phyloP scores from a whole-genome alignment of 2,797 vertebrate genomes.

The Avahi laniger region DNA sequence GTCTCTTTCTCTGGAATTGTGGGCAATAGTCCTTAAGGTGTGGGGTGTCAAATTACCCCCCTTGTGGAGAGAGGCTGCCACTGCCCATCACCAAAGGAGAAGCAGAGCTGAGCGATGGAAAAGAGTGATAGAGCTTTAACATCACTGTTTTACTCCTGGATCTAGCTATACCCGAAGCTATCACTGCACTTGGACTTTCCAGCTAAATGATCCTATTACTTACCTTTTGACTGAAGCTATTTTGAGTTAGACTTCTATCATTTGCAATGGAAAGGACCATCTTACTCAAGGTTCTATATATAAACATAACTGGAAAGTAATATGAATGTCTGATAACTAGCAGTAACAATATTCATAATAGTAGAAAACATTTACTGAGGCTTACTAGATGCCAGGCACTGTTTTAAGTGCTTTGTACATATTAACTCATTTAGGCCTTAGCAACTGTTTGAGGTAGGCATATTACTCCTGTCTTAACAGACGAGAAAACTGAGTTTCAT shows the following conservation, averaged over 20 bases:
- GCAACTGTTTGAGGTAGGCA: background rate
- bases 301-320: background rate
- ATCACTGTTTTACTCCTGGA: background rate
- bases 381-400: background rate
- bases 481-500: background rate
- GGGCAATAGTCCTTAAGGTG: background rate
- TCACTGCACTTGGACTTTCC: background rate
- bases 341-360: background rate
- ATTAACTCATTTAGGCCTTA: background rate
- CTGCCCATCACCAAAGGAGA: background rate
- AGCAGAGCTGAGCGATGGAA: background rate
- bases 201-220: background rate
- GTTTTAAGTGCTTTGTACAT: background rate
- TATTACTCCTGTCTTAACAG: background rate
- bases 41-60: background rate
- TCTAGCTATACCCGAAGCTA: background rate
- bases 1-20: background rate
- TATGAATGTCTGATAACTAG: background rate
- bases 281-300: background rate
- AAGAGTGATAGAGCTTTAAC: background rate
- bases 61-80: background rate
- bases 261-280: background rate
- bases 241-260: background rate
- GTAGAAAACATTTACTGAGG: background rate
- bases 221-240: background rate